Percentiles rank a stretch among this genome's conserved stretches.
These are phyloP conservation scores for Vandiemenella viatica DNA, from an alignment of 2,888 invertebrate species.

Conservation along the genomic window DNA sequence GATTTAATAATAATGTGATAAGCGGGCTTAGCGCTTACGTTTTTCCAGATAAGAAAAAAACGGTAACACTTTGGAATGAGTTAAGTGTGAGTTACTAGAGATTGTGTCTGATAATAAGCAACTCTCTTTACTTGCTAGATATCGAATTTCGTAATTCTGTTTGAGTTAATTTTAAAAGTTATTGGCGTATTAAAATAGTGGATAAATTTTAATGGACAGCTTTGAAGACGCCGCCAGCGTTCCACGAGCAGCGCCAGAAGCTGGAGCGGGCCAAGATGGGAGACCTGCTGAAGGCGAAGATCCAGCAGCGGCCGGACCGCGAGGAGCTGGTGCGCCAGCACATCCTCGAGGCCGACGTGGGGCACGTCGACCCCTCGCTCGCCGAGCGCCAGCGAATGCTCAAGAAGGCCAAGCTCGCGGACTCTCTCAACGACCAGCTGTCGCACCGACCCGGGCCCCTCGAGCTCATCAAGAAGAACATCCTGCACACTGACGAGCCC, in stretches of 20 bases:
- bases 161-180: no score
- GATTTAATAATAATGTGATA: no score
- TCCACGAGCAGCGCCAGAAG: conserved; percentile 89
- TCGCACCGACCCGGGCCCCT: conserved; percentile 92
- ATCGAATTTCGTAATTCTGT: no score
- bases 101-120: no score
- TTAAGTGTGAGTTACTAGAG: no score
- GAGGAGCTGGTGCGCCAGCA: conserved; percentile 90
- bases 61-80: no score
- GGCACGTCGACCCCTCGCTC: conserved; percentile 84
- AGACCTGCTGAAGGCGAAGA: conserved; percentile 90
- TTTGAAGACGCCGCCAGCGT: conserved; percentile 85
- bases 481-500: conserved; percentile 85
- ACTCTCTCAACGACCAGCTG: conserved; percentile 89
- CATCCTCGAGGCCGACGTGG: conserved; percentile 60
- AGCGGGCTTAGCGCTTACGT: no score
- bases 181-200: no score
- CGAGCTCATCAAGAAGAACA: conserved; percentile 94
- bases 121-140: no score
- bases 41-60: no score
- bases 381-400: conserved; percentile 94
- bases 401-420: conserved; percentile 86
- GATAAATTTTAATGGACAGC: no score
- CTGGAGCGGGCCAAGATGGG: conserved; percentile 93
- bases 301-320: conserved; percentile 85